Evolutionary conservation across 2,888 invertebrate species (phyloP), one percentile per base, ranked within the genome.

Genomic region (Dexiosoma caninum): DNA sequence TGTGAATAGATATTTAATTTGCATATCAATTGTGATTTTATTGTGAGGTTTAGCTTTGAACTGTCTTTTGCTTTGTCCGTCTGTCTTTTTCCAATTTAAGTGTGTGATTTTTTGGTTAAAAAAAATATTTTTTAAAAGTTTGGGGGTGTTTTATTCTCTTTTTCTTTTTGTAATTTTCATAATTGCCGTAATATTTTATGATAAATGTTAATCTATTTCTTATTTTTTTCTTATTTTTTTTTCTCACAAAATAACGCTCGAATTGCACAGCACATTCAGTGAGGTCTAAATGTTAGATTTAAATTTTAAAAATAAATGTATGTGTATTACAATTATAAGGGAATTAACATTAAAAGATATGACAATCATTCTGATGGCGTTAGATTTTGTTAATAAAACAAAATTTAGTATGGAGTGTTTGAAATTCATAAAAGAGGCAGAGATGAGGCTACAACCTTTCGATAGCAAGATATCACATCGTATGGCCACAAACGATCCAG

Each of bases 11-110:
- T n/a, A n/a, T 72, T 77, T 81, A 81, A 81, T 81, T 81, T 81
- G 81, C 81, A 81, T 81, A 81, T 69, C 71, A 81, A 72, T 81
- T 76, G 69, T 55, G n/a, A 57, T 64, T 76, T 59, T 66, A 46
- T 60, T 74, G 51, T 30, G 4, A 19, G 35, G 42, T 62, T 59
- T 16, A 30, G 14, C 9, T 27, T 49, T 66, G 19, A n/a, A 44
- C 44, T 42, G 16, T 35, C 8, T 32, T 66, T 66, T 37, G 14
- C 19, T 14, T 9, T 9, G 44, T 12, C 10, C 19, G 23, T 51
- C 14, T 49, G 27, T 70, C 23, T 49, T 19, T 62, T 44, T 53
- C 12, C 30, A 37, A 37, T 46, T 70, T 37, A 19, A 64, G 57
- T 80, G 75, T 80, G 75, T 75, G 79, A 57, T 51, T 78, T 78